A percentile compares a stretch with the other conserved stretches of the same genome.
Conservation (phyloP, 2,113 vertebrate species). For the Oryzias celebensis region DNA sequence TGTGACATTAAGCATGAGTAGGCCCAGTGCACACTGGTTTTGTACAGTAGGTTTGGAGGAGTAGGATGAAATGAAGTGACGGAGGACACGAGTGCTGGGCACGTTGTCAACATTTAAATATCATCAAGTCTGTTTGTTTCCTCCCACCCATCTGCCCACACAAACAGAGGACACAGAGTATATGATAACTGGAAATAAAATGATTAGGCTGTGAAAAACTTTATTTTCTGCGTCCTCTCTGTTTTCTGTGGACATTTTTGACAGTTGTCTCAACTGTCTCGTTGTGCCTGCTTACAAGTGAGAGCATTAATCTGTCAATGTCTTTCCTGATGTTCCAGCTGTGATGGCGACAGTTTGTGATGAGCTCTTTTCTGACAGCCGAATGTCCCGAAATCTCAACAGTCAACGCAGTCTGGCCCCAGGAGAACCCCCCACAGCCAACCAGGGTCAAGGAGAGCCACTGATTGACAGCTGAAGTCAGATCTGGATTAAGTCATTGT, state of each 20-base stretch:
- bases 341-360: slow-evolving; percentile 42
- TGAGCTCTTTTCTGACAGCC: slow-evolving; percentile 57
- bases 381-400: slow-evolving; percentile 41
- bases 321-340: slow-evolving; percentile 61
- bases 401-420: slow-evolving; percentile 30
- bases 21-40: slow-evolving; percentile 47
- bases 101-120: slow-evolving; percentile 68
- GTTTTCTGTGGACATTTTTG: slow-evolving; percentile 29
- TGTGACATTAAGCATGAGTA: slow-evolving; percentile 38
- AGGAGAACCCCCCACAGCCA: slow-evolving; percentile 53
- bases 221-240: slow-evolving; percentile 2
- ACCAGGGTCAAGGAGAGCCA: slow-evolving; percentile 64
- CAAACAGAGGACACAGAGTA: slow-evolving; percentile 37
- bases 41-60: slow-evolving; percentile 52
- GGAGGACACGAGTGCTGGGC: slow-evolving; percentile 46
- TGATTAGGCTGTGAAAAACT: slow-evolving; percentile 28
- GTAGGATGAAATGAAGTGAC: slow-evolving; percentile 58
- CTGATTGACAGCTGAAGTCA: slow-evolving; percentile 62
- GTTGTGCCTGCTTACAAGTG: slow-evolving; percentile 38
- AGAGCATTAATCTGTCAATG: slow-evolving; percentile 50
- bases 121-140: slow-evolving; percentile 46
- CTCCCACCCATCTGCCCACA: slow-evolving; percentile 52
- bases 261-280: slow-evolving; percentile 39
- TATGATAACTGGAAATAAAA: slow-evolving; percentile 38
- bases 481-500: slow-evolving; percentile 50